phyloP scores from a whole-genome alignment of 1,140 invertebrate genomes.

The Ruditapes philippinarum region DNA sequence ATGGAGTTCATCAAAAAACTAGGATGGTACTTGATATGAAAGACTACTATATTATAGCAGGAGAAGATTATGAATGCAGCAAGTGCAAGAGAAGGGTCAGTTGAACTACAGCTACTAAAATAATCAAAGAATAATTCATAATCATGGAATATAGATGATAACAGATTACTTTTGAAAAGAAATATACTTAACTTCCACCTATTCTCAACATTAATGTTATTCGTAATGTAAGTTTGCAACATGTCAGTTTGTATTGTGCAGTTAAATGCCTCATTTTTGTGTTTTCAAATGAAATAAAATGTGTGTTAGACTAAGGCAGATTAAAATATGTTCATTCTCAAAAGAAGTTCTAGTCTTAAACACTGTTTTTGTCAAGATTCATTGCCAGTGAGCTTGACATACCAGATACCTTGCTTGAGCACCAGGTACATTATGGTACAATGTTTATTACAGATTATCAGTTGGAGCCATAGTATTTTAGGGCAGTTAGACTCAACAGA shows the following conservation, averaged over 20 bases:
- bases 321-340: too few relatives aligned
- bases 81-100: slow-evolving; percentile 37
- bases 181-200: neutral
- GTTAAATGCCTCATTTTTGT: too few relatives aligned
- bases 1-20: slow-evolving; percentile 50
- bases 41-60: slow-evolving; percentile 16
- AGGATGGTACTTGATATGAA: slow-evolving; percentile 29
- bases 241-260: neutral
- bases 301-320: too few relatives aligned
- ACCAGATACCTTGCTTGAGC: neutral
- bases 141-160: slow-evolving; percentile 15
- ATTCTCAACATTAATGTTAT: neutral
- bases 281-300: too few relatives aligned
- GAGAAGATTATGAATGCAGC: slow-evolving; percentile 39
- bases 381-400: too few relatives aligned
- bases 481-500: slow-evolving; percentile 62
- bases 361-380: too few relatives aligned
- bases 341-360: too few relatives aligned
- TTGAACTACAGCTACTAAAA: slow-evolving; percentile 23
- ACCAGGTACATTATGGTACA: neutral
- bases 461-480: slow-evolving; percentile 66
- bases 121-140: neutral
- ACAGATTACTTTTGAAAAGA: slow-evolving; percentile 10
- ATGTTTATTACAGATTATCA: slow-evolving; percentile 57
- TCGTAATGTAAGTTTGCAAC: neutral